These are phyloP conservation scores for Scytalopus superciliaris DNA, from an alignment of 2,113 vertebrate species.

Conservation along the genomic window DNA sequence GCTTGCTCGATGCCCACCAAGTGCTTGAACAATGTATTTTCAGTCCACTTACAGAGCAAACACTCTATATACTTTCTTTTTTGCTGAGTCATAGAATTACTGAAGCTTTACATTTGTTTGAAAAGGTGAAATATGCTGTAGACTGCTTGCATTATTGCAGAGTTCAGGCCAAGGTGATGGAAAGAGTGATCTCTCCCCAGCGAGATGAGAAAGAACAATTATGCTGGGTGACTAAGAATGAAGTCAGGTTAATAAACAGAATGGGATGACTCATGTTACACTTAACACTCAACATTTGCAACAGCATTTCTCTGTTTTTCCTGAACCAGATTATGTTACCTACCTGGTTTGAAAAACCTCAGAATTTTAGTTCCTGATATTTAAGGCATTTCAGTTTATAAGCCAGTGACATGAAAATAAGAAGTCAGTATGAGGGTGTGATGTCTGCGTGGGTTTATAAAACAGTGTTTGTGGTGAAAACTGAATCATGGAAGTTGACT, in stretches of 20 bases:
- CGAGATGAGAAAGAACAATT: background rate
- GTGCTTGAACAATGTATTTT: background rate
- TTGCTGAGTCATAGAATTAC: background rate
- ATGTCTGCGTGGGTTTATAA: background rate
- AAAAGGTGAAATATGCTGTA: background rate
- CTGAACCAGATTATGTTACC: background rate
- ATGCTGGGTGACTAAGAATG: conserved; percentile 22
- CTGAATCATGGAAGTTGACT: background rate
- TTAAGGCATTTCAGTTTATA: background rate
- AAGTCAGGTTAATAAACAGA: background rate
- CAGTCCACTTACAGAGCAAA: background rate
- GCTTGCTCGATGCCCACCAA: background rate
- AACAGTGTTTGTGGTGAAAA: background rate
- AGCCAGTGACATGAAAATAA: background rate
- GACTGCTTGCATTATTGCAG: background rate
- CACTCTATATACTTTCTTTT: background rate
- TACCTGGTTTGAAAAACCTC: background rate
- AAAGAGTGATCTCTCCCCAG: background rate
- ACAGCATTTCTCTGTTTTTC: background rate
- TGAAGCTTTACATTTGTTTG: background rate
- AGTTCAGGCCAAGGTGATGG: background rate
- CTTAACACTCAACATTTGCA: background rate
- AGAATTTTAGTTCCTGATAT: background rate
- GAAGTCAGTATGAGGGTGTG: accelerated
- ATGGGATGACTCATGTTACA: background rate